Base-by-base conservation (phyloP, 2,797 vertebrate genomes). In the Rhinatrema bivittatum region DNA sequence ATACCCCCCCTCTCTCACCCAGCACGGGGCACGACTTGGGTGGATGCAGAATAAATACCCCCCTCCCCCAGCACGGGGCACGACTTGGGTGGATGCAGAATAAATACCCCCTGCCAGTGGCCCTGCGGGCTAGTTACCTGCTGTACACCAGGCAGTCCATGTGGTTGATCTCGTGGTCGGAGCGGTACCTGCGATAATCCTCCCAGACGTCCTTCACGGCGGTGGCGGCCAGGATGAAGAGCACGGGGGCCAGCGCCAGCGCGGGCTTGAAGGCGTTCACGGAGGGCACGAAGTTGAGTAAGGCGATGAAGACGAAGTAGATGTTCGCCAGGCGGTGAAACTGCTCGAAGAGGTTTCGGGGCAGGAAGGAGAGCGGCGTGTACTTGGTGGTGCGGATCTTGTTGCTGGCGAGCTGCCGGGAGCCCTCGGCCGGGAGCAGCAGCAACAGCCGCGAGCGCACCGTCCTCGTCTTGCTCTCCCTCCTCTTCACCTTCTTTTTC, bases 261-360 rank as follows among this genome's bases (percentile, higher is more conserved):
- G 93, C 93, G 0, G 95, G 94, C 58, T 95, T 94, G 61, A 99
- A 98, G 7, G 94, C 94, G 10, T 89, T 95, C 50, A 98, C 88
- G 1, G 90, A 82, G 0, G 95, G 94, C 25, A 91, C 86, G 5
- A 98, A 97, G 65, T 97, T 99, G 23, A 98, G 83, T 62, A 99
- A 68, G 0, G 94, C 91, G 29, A 97, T 95, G 68, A 97, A 89
- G 7, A 98, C 95, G 11, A 99, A 99, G 79, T 98, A 98, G 25
- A 97, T 91, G 10, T 97, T 98, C 60, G 95, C 94, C 41, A 97
- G 87, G 25, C 95, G 81, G 45, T 97, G 94, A 53, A 97, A 97
- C 77, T 98, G 94, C 46, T 97, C 94, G 5, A 97, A 97, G 8
- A 98, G 91, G 58, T 98, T 98, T 75, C 97, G 97, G 39, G 95